Evolutionary conservation across 2,888 invertebrate genomes (phyloP), one percentile per base, ranked within the genome.

Genomic region (Agrotis segetum): DNA sequence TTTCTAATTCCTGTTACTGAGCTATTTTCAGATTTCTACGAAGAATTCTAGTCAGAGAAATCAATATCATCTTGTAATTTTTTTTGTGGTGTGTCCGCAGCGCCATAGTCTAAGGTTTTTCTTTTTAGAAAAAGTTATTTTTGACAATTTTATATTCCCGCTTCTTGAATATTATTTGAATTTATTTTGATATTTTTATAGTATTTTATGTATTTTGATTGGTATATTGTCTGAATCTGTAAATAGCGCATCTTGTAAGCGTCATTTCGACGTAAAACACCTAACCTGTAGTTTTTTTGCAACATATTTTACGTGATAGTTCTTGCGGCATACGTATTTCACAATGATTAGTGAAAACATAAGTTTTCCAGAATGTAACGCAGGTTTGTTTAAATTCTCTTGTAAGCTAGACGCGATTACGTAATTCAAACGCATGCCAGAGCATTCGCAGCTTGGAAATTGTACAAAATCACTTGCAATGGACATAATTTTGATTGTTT

Each of bases 141-240:
- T 92, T 92, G 90, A 89, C 93, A 89, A 88, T 87, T 85, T 85
- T 86, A 61, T 67, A 80, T 92, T 94, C 92, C 91, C 93, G 93
- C 92, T 92, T 84, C 87, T 88, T 86, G 70, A 52, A 67, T 77
- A 65, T 44, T 79, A 82, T 88, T 85, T 85, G 77, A 88, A 87
- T 65, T 53, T 65, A 65, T 82, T 72, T 74, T 69, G 60, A 3
- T 67, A 53, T 44, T 70, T 70, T 74, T 67, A 1, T 52, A 50
- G 21, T 68, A 67, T 14, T 67, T 52, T 63, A 29, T 19, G 16
- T 56, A 34, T n/a, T 55, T 67, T 34, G 6, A 53, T 34, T 58
- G 4, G 1, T 52, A 29, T 21, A 21, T 1, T 40, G 5, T 4
- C 53, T 19, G 2, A n/a, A 47, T 40, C 49, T 0, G 34, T 19